phyloP scores from a whole-genome alignment of 2,113 vertebrate genomes.

The Alectura lathami region DNA sequence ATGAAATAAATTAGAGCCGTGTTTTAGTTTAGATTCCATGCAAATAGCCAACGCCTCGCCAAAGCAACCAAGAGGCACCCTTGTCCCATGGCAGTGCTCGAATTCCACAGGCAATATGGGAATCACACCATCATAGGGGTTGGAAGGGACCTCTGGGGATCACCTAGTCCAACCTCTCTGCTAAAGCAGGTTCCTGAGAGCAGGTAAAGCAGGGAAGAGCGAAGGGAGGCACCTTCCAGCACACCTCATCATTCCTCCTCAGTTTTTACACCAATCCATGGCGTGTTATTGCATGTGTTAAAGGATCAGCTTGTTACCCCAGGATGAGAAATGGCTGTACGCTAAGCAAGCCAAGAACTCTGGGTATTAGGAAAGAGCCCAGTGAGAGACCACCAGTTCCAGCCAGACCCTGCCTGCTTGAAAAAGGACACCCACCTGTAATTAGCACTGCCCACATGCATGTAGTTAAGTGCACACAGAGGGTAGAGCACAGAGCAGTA shows the following conservation, averaged over 20 bases:
- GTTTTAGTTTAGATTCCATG: background rate
- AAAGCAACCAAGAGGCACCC: background rate
- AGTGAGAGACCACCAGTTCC: background rate
- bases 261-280: background rate
- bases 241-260: background rate
- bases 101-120: background rate
- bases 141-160: background rate
- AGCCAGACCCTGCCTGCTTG: background rate
- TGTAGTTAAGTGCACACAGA: background rate
- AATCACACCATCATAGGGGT: background rate
- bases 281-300: accelerated
- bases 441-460: background rate
- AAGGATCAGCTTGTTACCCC: background rate
- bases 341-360: background rate
- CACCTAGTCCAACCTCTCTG: background rate
- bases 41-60: background rate
- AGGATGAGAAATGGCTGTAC: background rate
- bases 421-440: background rate
- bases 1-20: background rate
- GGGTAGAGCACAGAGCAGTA: background rate
- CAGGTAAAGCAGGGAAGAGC: background rate
- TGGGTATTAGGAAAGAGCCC: background rate
- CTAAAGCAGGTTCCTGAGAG: background rate
- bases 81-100: background rate
- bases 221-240: background rate